A percentile compares a stretch with the other conserved stretches of the same genome.
Conservation (phyloP, 2,888 invertebrate species). For the Pseudoips prasinana region DNA sequence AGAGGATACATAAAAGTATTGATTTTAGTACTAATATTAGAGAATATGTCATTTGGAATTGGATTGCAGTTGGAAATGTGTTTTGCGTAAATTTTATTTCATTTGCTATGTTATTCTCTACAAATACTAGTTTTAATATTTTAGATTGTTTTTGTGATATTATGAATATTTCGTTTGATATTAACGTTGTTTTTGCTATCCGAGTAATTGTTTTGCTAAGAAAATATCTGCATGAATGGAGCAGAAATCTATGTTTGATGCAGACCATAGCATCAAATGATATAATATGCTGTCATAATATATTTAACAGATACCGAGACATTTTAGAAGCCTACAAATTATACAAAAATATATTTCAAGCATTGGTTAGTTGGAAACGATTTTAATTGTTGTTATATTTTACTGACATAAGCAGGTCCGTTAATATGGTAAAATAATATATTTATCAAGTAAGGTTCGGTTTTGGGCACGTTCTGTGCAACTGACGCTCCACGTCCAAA, state of each 20-base stretch:
- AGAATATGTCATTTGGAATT: too few species aligned
- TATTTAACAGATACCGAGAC: neutral
- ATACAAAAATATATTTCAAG: constrained; percentile 2
- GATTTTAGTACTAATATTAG: too few species aligned
- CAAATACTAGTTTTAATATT: neutral
- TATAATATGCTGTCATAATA: neutral
- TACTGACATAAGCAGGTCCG: too few species aligned
- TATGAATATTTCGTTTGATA: neutral
- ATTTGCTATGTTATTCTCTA: neutral
- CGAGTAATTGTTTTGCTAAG: neutral
- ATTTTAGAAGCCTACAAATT: constrained; percentile 1
- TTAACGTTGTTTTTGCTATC: constrained; percentile 1
- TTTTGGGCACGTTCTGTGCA: too few species aligned
- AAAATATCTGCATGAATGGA: too few species aligned
- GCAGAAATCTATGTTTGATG: too few species aligned
- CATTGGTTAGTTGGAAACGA: constrained; percentile 4
- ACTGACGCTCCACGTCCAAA: too few species aligned
- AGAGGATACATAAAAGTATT: too few species aligned
- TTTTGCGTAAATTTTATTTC: too few species aligned
- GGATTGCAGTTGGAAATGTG: neutral
- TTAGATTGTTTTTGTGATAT: neutral
- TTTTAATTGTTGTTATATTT: too few species aligned
- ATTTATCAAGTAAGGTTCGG: too few species aligned
- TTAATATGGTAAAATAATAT: too few species aligned
- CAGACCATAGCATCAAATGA: neutral